Conservation (phyloP, 2,888 invertebrate genomes). For the Marronus borbonicus region DNA sequence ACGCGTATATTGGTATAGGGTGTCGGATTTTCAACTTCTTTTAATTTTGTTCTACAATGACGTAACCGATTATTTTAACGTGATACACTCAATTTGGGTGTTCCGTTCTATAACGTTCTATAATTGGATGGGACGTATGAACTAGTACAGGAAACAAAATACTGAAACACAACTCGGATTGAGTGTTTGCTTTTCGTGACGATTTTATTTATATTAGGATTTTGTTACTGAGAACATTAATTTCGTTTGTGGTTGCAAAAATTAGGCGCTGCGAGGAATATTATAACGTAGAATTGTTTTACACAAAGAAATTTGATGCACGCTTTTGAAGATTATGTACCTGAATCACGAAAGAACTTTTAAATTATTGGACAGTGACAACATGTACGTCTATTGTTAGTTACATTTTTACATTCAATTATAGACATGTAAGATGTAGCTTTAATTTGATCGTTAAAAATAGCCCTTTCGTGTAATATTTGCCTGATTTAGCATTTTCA, state of each 20-base stretch:
- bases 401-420: too few relatives aligned
- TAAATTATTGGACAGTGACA: too few relatives aligned
- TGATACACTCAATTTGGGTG: constrained; percentile 47
- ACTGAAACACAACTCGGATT: not conserved
- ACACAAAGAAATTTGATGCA: too few relatives aligned
- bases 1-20: constrained; percentile 24
- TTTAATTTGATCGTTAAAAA: too few relatives aligned
- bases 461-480: too few relatives aligned
- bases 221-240: not conserved
- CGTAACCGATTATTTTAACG: constrained; percentile 46
- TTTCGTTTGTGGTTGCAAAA: constrained; percentile 2
- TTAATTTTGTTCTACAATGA: constrained; percentile 36
- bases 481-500: too few relatives aligned
- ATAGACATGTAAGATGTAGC: too few relatives aligned
- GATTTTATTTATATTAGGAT: not conserved
- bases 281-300: too few relatives aligned
- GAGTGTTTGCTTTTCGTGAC: not conserved
- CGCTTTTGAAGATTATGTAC: too few relatives aligned
- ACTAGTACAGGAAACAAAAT: constrained; percentile 21
- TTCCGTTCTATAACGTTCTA: constrained; percentile 19
- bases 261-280: not conserved
- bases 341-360: too few relatives aligned
- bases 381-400: too few relatives aligned
- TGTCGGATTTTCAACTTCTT: constrained; percentile 32
- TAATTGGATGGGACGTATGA: constrained; percentile 32